Base-by-base conservation (phyloP, 2,888 invertebrate species). In the Uloborus plumipes region DNA sequence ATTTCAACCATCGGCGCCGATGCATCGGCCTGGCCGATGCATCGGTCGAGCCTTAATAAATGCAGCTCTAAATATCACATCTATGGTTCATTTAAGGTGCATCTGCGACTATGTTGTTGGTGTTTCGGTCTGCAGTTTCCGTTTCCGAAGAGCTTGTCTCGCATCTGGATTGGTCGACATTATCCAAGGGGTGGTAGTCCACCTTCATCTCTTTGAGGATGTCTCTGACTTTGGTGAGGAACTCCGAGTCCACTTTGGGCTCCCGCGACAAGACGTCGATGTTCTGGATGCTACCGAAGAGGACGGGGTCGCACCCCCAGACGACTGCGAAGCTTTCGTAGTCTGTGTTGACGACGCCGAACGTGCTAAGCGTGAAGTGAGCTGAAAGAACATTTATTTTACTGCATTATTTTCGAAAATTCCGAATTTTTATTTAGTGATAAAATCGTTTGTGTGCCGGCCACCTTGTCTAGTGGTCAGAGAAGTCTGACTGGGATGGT, bases 291-390 rank as follows among this genome's bases (percentile, higher is more conserved):
- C 76, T 82, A 3, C 82, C 82, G 16, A 82, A 76, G 0, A 82
- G 62, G 6, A 82, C 76, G 1, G 82, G 82, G 31, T 82, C 82
- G 18, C 82, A 82, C 22, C 82, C 82, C 82, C 82, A 82, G 1
- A 82, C 20, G 9, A 82, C 51, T 16, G 82, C 82, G 59, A 76
- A 76, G 31, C 66, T 82, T 13, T 72, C 67, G 26, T 82, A 82
- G 50, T 82, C 82, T 11, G 82, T 82, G 31, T 82, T 65, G n/a
- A 82, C 70, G 1, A 82, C 53, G 11, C 82, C 82, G n/a, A 76
- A 82, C 11, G 82, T 82, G 13, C 66, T 82, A 49, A 82, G 49
- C 4, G 76, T 62, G 31, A 76, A 82, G n/a, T 75, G 82, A 11
- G 66, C 82, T 82, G 9, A 6, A 39, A 9, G 39, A 39, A 39